Conservation (phyloP, 2,888 invertebrate genomes). For the Eledona agricola region DNA sequence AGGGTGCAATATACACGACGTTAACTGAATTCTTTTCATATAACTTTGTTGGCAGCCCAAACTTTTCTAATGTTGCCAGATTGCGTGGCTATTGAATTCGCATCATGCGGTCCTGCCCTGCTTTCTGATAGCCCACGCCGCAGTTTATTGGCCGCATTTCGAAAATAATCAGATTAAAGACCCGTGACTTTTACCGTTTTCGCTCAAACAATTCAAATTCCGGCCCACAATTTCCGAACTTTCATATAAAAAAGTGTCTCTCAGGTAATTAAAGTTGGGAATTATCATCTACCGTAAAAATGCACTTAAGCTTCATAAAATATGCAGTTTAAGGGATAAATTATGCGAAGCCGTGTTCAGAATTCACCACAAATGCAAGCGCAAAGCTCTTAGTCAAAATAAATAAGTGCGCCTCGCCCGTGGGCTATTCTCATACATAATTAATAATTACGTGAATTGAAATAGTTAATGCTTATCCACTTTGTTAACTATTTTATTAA, state of each 20-base stretch:
- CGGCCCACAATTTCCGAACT: constrained; percentile 9
- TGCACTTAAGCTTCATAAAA: constrained; percentile 21
- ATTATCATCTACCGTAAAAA: constrained; percentile 10
- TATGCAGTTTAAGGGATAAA: constrained; percentile 14
- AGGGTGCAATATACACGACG: constrained; percentile 28
- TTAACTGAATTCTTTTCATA: constrained; percentile 41
- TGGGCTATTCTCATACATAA: no score
- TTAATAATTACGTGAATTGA: no score
- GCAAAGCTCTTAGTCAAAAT: no score
- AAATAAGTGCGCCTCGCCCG: no score
- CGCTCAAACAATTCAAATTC: constrained; percentile 6
- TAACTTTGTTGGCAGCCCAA: constrained; percentile 54
- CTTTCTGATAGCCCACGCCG: constrained; percentile 39
- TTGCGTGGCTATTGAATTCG: constrained; percentile 46
- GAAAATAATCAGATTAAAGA: no score
- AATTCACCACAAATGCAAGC: no score
- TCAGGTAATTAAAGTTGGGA: constrained; percentile 13
- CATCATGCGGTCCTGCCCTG: constrained; percentile 42
- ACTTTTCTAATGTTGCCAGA: constrained; percentile 56
- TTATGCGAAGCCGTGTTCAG: constrained; percentile 1
- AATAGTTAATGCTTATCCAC: no score
- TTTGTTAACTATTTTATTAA: no score
- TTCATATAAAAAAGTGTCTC: constrained; percentile 10
- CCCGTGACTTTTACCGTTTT: no score
- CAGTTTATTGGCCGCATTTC: constrained; percentile 38